Evolutionary conservation across 2,797 vertebrate genomes (phyloP).

Genomic region (Sternarchorhynchus goeldii): DNA sequence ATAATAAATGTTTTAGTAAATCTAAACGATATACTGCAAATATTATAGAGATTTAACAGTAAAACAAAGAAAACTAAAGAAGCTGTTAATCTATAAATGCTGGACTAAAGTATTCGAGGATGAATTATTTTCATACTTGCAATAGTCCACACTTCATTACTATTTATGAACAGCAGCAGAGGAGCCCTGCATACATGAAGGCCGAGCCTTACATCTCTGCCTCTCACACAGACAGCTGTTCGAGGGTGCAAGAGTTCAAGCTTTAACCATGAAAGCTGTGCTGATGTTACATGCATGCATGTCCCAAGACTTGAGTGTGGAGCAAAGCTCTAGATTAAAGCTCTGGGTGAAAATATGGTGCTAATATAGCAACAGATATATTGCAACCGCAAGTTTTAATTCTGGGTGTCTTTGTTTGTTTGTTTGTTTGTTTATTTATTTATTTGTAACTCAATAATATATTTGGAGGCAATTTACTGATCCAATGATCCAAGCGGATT

Average conservation of each 20-base stretch:
- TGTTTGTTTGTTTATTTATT: constrained; percentile 32
- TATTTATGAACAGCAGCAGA: constrained; percentile 24
- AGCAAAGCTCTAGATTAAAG: background rate
- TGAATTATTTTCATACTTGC: constrained; percentile 6
- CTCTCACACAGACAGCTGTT: constrained; percentile 25
- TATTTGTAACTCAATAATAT: constrained; percentile 57
- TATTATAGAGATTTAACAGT: constrained; percentile 16
- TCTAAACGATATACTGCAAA: constrained; percentile 11
- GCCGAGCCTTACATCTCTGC: constrained; percentile 10
- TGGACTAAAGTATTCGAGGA: constrained; percentile 25
- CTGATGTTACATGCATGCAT: background rate
- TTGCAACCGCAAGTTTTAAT: background rate
- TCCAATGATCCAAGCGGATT: background rate
- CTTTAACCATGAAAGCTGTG: background rate
- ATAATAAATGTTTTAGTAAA: background rate
- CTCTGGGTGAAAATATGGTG: background rate
- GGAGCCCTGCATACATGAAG: constrained; percentile 18
- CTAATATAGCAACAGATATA: background rate
- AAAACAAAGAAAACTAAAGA: constrained; percentile 15
- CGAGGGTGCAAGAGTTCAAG: constrained; percentile 1
- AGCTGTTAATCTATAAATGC: constrained; percentile 1
- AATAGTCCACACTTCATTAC: constrained; percentile 20
- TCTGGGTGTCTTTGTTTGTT: background rate
- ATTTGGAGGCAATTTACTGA: background rate
- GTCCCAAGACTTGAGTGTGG: background rate